phyloP scores from a whole-genome alignment of 2,888 invertebrate genomes.

The Caenorhabditis auriculariae region DNA sequence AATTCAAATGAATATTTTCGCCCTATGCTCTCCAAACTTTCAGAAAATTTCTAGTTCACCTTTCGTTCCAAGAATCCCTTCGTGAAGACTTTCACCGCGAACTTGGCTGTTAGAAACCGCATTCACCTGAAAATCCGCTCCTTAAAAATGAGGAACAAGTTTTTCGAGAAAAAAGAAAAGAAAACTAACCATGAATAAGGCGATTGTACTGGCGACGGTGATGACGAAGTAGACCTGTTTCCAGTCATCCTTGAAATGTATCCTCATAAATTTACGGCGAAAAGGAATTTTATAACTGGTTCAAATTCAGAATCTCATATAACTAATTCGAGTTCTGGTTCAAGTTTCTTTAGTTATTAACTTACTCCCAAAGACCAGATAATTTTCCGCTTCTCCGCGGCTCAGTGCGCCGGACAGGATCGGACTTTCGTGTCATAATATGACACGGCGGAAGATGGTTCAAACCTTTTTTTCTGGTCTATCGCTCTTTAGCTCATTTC shows the following conservation, averaged over 20 bases:
- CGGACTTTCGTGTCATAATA: no score
- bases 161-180: neutral
- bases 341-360: no score
- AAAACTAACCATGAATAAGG: constrained; percentile 78
- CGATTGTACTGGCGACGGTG: constrained; percentile 89
- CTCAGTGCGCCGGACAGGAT: no score
- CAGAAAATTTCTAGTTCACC: no score
- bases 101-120: constrained; percentile 78
- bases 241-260: constrained; percentile 65
- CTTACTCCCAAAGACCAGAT: neutral
- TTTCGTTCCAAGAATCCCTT: constrained; percentile 73
- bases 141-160: neutral
- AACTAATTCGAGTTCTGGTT: neutral
- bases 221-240: constrained; percentile 80
- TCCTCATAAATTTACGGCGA: no score
- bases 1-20: no score
- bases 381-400: no score
- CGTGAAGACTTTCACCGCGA: constrained; percentile 68
- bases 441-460: no score
- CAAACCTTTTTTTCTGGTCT: no score
- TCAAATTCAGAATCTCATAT: neutral
- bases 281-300: no score
- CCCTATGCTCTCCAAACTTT: no score
- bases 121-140: constrained; percentile 72
- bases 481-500: no score